A percentile compares a stretch with the other conserved stretches of the same genome.
These are phyloP conservation scores for Thelaira solivaga DNA, from an alignment of 2,888 invertebrate species.

Conservation along the genomic window DNA sequence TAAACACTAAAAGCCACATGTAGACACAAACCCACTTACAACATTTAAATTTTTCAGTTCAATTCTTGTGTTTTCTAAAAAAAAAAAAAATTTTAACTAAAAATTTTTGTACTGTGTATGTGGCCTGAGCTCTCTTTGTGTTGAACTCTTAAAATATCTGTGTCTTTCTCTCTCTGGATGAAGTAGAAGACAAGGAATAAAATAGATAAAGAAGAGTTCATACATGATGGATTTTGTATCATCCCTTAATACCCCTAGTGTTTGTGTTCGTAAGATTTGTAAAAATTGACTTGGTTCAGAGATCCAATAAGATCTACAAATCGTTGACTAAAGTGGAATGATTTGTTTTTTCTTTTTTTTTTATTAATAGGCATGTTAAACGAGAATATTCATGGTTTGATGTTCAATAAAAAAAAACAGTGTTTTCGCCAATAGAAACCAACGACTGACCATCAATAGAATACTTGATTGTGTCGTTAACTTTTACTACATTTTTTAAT, in stretches of 20 bases:
- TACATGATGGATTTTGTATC: constrained; percentile 29
- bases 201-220: constrained; percentile 33
- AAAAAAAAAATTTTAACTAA: background rate
- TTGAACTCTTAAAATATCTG: constrained; percentile 64
- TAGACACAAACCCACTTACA: constrained; percentile 59
- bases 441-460: constrained; percentile 48
- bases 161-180: constrained; percentile 47
- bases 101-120: constrained; percentile 66
- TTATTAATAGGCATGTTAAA: constrained; percentile 36
- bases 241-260: background rate
- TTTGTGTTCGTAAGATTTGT: constrained; percentile 45
- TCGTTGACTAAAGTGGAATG: constrained; percentile 50
- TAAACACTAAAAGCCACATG: constrained; percentile 27
- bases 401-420: background rate
- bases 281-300: constrained; percentile 33
- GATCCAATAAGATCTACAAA: constrained; percentile 36
- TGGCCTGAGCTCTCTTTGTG: constrained; percentile 66
- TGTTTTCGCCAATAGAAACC: background rate
- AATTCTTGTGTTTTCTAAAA: constrained; percentile 54
- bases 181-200: constrained; percentile 4
- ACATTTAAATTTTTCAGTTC: constrained; percentile 60
- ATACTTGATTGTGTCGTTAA: constrained; percentile 48
- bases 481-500: background rate
- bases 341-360: background rate
- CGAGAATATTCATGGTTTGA: background rate